Conservation (phyloP, 2,888 invertebrate genomes). For the Pegoplata infirma region DNA sequence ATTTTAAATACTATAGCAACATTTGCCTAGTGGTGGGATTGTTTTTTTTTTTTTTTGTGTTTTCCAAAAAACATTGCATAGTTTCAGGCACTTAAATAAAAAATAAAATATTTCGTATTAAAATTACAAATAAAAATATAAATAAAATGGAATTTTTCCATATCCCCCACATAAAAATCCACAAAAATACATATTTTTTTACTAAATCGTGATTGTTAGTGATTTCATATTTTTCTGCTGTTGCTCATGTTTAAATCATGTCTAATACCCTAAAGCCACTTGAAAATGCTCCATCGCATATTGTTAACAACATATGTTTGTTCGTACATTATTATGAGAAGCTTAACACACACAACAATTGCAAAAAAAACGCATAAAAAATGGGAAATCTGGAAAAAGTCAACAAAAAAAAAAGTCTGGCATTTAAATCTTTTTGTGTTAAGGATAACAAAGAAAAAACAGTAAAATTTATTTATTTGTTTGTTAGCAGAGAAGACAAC, state of each 20-base stretch:
- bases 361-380: background rate
- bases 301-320: constrained; percentile 46
- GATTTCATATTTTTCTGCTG: constrained; percentile 7
- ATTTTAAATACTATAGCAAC: no score
- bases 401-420: background rate
- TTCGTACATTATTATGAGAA: constrained; percentile 32
- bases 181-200: background rate
- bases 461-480: background rate
- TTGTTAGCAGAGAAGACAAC: background rate
- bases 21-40: no score
- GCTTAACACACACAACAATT: constrained; percentile 11
- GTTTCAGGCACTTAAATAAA: no score
- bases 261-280: constrained; percentile 47
- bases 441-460: no score
- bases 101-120: no score
- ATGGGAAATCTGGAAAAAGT: background rate
- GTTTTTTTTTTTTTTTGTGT: no score
- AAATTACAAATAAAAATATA: no score
- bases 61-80: no score
- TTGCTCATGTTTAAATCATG: constrained; percentile 48
- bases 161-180: background rate
- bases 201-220: constrained; percentile 15
- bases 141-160: background rate
- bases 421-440: background rate
- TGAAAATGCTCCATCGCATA: constrained; percentile 2